phyloP scores from a whole-genome alignment of 1,140 invertebrate species.

The Zaprionus gabonicus region DNA sequence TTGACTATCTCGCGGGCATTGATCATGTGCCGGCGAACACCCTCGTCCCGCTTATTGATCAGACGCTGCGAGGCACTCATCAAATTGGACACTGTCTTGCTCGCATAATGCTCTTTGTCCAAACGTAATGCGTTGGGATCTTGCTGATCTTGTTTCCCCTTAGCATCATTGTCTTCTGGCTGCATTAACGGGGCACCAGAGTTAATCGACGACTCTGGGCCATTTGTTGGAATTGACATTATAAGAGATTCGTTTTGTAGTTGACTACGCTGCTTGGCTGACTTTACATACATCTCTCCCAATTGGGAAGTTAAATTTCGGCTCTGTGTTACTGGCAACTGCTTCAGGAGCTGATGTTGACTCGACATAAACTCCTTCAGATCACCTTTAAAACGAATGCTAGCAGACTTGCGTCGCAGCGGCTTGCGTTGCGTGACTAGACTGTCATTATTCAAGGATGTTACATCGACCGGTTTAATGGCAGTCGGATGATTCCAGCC shows the following conservation, averaged over 20 bases:
- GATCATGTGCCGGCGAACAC: neutral
- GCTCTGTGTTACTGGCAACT: neutral
- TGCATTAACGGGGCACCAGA: neutral
- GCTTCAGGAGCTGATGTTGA: neutral
- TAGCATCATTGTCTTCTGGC: neutral
- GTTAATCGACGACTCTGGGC: too few species aligned
- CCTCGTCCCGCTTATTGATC: constrained; percentile 37
- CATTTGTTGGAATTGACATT: neutral
- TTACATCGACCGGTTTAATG: neutral
- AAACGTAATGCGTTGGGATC: constrained; percentile 14
- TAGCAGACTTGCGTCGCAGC: constrained; percentile 16
- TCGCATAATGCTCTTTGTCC: constrained; percentile 37
- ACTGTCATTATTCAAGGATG: neutral
- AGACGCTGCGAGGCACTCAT: constrained; percentile 62
- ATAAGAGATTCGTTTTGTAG: neutral
- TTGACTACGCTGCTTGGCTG: neutral
- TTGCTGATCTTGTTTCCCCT: neutral
- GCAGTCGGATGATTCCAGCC: constrained; percentile 53
- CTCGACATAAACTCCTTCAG: neutral
- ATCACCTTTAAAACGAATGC: constrained; percentile 15
- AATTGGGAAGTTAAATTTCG: neutral
- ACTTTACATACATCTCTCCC: constrained; percentile 9
- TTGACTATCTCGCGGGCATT: neutral
- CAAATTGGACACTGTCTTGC: constrained; percentile 10
- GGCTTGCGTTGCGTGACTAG: constrained; percentile 16